phyloP scores from a whole-genome alignment of 1,140 invertebrate species.

The Apis dorsata region DNA sequence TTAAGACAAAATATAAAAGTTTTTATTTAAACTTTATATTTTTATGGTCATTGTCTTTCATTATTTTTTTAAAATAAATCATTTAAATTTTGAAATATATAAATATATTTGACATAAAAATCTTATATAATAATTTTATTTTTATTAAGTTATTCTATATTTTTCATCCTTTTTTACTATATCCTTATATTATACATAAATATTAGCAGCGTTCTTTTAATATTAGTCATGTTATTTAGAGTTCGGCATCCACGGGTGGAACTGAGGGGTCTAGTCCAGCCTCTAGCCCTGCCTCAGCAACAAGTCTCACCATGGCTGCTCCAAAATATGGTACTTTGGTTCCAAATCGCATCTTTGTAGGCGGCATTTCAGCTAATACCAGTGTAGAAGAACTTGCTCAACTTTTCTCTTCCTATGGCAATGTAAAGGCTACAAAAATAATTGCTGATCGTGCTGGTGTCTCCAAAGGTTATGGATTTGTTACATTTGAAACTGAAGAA shows the following conservation, averaged over 20 bases:
- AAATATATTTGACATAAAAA: background rate
- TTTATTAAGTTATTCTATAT: background rate
- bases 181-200: background rate
- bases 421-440: slow-evolving; percentile 96
- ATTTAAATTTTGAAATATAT: background rate
- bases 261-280: slow-evolving; percentile 79
- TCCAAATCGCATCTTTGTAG: slow-evolving; percentile 96
- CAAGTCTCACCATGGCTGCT: slow-evolving; percentile 80
- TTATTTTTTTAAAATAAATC: too few relatives aligned
- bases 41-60: background rate
- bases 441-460: slow-evolving; percentile 96
- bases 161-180: background rate
- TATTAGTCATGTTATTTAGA: slow-evolving; percentile 64
- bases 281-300: slow-evolving; percentile 77
- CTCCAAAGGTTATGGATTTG: slow-evolving; percentile 97
- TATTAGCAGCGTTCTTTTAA: slow-evolving; percentile 21
- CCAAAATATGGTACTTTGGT: slow-evolving; percentile 90
- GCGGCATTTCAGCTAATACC: slow-evolving; percentile 93
- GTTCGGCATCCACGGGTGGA: slow-evolving; percentile 78
- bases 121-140: background rate
- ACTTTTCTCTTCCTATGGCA: slow-evolving; percentile 92
- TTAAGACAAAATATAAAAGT: background rate
- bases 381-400: slow-evolving; percentile 91
- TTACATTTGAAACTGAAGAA: slow-evolving; percentile 96
- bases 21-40: background rate